Conservation (phyloP, 2,797 vertebrate genomes). For the Poecilia gillii region DNA sequence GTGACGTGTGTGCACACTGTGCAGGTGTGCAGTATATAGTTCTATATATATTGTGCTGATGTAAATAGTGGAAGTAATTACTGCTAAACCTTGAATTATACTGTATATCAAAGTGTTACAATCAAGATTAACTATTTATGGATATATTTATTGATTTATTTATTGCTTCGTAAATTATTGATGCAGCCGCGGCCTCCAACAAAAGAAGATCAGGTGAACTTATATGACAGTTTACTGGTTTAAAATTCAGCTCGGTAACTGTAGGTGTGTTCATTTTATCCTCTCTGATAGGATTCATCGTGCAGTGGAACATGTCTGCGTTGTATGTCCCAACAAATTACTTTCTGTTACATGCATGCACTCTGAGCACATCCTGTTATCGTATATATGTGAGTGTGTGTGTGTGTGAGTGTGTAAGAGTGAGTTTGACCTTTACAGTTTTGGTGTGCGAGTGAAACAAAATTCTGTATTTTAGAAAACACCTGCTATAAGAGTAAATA, state of each 20-base stretch:
- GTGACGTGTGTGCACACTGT: conserved; percentile 13
- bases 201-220: conserved; percentile 26
- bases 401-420: background rate
- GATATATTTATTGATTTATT: conserved; percentile 62
- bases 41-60: conserved; percentile 45
- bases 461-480: conserved; percentile 6
- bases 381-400: background rate
- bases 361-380: conserved; percentile 25
- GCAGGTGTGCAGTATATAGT: conserved; percentile 20
- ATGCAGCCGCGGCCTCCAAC: conserved; percentile 25
- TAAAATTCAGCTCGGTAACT: conserved; percentile 39
- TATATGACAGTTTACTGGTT: background rate
- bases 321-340: conserved; percentile 9
- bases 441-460: background rate
- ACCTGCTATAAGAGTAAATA: background rate
- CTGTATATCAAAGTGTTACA: conserved; percentile 69
- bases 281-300: conserved; percentile 18
- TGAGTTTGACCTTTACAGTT: background rate
- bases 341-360: conserved; percentile 22
- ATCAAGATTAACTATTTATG: conserved; percentile 67
- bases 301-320: conserved; percentile 11
- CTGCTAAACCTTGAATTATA: conserved; percentile 64
- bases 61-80: conserved; percentile 72
- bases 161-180: conserved; percentile 55
- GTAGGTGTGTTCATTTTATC: conserved; percentile 58